Evolutionary conservation across 2,113 vertebrate species (phyloP).

Genomic region (Ictalurus punctatus): DNA sequence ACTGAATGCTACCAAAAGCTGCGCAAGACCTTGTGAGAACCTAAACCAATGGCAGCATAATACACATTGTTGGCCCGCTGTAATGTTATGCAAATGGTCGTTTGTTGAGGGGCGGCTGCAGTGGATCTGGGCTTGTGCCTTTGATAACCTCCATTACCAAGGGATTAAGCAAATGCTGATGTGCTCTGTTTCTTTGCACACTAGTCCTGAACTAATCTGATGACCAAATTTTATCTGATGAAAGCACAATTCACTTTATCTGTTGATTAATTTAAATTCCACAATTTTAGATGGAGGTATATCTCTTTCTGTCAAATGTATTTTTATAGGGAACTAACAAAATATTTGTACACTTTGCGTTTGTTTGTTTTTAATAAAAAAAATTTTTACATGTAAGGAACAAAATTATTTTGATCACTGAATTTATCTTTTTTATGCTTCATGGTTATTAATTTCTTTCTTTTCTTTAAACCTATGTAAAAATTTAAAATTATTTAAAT

Average conservation of each 20-base stretch:
- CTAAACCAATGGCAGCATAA: constrained; percentile 79
- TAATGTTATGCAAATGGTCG: constrained; percentile 81
- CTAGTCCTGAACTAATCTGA: constrained; percentile 71
- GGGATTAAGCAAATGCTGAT: constrained; percentile 81
- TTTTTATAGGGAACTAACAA: constrained; percentile 21
- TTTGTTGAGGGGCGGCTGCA: constrained; percentile 70
- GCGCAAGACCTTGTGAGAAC: constrained; percentile 58
- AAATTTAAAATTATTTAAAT: background rate
- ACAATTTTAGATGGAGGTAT: background rate
- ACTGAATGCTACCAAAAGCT: constrained; percentile 50
- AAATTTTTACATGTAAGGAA: background rate
- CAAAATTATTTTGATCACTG: background rate
- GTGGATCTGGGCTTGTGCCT: constrained; percentile 76
- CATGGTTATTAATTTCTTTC: constrained; percentile 63
- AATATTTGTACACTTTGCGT: background rate
- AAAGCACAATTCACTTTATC: background rate
- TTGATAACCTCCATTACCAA: constrained; percentile 80
- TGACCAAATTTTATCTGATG: constrained; percentile 66
- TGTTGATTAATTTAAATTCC: constrained; percentile 22
- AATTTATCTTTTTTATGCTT: constrained; percentile 7
- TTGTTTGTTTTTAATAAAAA: background rate
- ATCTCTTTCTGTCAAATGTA: background rate
- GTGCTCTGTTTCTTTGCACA: constrained; percentile 77
- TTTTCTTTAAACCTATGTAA: constrained; percentile 50
- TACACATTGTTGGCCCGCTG: constrained; percentile 75